Conservation (phyloP, 2,113 vertebrate genomes). For the Leucopternis melanops region DNA sequence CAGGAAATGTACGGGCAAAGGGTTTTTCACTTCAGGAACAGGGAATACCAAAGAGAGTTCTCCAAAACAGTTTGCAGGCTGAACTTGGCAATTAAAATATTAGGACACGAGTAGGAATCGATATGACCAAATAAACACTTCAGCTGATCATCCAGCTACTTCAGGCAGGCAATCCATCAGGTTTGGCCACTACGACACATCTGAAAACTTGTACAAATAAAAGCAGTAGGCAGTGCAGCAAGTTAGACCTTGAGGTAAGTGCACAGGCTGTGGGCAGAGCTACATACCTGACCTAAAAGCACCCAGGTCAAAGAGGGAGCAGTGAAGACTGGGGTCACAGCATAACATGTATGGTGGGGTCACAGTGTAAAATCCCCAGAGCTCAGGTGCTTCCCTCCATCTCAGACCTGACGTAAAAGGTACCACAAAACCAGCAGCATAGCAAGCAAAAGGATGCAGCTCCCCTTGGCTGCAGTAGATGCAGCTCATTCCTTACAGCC, state of each 20-base stretch:
- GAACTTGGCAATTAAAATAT: neutral
- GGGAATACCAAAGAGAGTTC: neutral
- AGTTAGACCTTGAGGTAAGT: neutral
- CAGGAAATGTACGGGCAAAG: neutral
- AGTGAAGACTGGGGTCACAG: rapidly evolving
- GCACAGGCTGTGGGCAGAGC: neutral
- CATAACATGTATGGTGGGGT: no score
- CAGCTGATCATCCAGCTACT: neutral
- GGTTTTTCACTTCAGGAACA: neutral
- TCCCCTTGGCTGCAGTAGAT: neutral
- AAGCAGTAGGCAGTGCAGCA: rapidly evolving
- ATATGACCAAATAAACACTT: neutral
- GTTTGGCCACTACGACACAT: neutral
- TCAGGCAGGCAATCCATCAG: neutral
- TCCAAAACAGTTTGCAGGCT: neutral
- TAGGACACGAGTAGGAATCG: neutral
- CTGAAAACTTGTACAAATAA: neutral
- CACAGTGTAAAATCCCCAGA: rapidly evolving
- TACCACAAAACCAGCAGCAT: neutral
- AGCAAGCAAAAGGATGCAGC: neutral
- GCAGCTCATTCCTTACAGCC: neutral
- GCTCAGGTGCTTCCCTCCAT: neutral
- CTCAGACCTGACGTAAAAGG: neutral
- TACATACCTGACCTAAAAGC: neutral
- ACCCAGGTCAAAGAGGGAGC: neutral